Conservation (phyloP, 2,113 vertebrate species). For the Toxotes jaculatrix region DNA sequence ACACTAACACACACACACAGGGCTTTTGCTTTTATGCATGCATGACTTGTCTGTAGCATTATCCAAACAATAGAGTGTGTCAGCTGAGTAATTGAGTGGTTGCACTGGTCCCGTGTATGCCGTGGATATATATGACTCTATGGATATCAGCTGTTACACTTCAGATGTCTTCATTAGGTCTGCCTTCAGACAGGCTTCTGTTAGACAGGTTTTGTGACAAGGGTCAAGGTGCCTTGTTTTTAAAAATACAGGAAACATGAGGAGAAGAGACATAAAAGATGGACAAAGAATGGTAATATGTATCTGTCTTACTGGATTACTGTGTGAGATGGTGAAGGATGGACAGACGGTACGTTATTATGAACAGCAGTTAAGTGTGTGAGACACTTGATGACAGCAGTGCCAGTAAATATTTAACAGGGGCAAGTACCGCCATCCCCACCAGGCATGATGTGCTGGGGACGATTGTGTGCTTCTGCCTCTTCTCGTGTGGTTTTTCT, state of each 20-base stretch:
- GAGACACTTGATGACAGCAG: constrained; percentile 52
- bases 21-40: constrained; percentile 71
- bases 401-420: constrained; percentile 73
- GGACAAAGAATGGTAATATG: background rate
- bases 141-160: constrained; percentile 44
- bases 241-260: background rate
- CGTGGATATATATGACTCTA: constrained; percentile 23
- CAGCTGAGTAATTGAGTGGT: constrained; percentile 60
- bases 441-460: constrained; percentile 47
- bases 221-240: background rate
- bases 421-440: constrained; percentile 59
- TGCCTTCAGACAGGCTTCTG: constrained; percentile 9
- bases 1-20: constrained; percentile 30
- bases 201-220: background rate
- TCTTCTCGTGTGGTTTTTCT: constrained; percentile 50
- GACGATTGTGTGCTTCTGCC: constrained; percentile 28
- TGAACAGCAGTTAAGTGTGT: constrained; percentile 32
- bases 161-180: constrained; percentile 45
- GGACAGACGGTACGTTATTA: constrained; percentile 19
- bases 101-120: constrained; percentile 36
- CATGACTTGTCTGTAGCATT: constrained; percentile 71
- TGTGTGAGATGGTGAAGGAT: background rate
- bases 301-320: constrained; percentile 11
- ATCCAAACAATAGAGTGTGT: constrained; percentile 67
- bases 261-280: background rate